A percentile compares a stretch with the other conserved stretches of the same genome.
phyloP scores from a whole-genome alignment of 2,113 vertebrate genomes.

The Semicossyphus pulcher region DNA sequence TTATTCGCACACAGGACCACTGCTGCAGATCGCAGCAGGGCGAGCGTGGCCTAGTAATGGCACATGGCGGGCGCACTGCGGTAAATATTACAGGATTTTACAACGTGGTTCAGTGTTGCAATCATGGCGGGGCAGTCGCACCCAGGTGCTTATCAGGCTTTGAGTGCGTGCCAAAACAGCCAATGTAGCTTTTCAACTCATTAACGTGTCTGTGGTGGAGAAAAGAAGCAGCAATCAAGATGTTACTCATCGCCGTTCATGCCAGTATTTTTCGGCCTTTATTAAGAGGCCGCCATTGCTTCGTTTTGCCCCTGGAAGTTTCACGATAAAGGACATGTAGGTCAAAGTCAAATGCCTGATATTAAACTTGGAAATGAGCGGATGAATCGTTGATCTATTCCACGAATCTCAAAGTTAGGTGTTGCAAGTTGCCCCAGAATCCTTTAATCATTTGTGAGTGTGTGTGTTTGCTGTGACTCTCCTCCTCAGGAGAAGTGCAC shows the following conservation, averaged over 20 bases:
- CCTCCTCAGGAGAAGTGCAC: conserved; percentile 43
- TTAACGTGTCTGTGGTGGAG: background rate
- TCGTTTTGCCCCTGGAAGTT: background rate
- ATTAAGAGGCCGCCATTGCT: background rate
- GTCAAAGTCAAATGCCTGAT: conserved; percentile 17
- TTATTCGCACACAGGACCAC: conserved; percentile 30
- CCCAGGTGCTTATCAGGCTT: conserved; percentile 86
- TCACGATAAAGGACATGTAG: conserved; percentile 17
- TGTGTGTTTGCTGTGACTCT: conserved; percentile 50
- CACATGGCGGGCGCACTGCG: conserved; percentile 53
- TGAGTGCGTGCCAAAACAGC: conserved; percentile 82
- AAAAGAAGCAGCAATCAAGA: background rate
- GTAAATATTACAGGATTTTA: conserved; percentile 57
- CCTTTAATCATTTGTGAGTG: conserved; percentile 53
- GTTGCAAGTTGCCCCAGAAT: conserved; percentile 40
- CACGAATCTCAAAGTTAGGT: conserved; percentile 33
- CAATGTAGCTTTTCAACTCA: conserved; percentile 18
- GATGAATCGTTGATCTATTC: conserved; percentile 15
- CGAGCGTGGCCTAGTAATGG: conserved; percentile 51
- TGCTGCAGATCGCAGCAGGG: conserved; percentile 31
- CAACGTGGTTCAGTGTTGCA: conserved; percentile 80
- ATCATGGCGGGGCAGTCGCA: conserved; percentile 86
- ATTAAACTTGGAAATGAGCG: background rate
- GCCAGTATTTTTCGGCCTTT: conserved; percentile 23
- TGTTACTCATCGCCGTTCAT: background rate